These are phyloP conservation scores for Pachyseris speciosa DNA, from an alignment of 64 coral and sea anemone species.

Conservation along the genomic window DNA sequence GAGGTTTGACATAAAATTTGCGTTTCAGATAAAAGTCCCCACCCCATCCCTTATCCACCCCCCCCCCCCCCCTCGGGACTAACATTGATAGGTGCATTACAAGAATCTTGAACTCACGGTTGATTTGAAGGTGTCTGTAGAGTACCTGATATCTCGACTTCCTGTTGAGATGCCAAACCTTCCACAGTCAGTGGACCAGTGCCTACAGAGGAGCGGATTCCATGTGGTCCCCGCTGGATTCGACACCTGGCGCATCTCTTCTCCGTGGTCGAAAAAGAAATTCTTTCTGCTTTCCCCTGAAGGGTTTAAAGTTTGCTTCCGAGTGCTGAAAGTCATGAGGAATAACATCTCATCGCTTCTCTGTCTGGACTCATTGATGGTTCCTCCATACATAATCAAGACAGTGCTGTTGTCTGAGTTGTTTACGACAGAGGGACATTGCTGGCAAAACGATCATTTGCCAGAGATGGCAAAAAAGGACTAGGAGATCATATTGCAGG, in stretches of 20 bases:
- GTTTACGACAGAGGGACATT: not conserved
- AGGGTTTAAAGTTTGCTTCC: slow-evolving; percentile 23
- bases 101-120: not conserved
- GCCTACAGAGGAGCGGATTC: not conserved
- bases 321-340: not conserved
- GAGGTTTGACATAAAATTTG: too few relatives aligned
- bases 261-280: slow-evolving; percentile 3
- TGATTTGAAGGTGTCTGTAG: not conserved
- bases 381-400: slow-evolving; percentile 23
- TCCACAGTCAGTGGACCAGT: not conserved
- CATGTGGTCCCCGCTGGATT: slow-evolving; percentile 5
- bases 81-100: too few relatives aligned
- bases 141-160: not conserved
- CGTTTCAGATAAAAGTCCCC: too few relatives aligned
- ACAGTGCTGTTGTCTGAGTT: not conserved
- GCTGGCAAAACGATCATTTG: not conserved
- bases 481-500: not conserved
- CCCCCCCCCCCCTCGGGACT: too few relatives aligned
- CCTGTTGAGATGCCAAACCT: not conserved
- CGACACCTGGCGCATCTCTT: slow-evolving; percentile 8
- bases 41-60: too few relatives aligned
- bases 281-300: not conserved
- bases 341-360: not conserved
- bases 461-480: not conserved
- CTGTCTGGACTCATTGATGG: not conserved